phyloP scores from a whole-genome alignment of 2,888 invertebrate genomes.

The Branchinecta sandiegonensis region DNA sequence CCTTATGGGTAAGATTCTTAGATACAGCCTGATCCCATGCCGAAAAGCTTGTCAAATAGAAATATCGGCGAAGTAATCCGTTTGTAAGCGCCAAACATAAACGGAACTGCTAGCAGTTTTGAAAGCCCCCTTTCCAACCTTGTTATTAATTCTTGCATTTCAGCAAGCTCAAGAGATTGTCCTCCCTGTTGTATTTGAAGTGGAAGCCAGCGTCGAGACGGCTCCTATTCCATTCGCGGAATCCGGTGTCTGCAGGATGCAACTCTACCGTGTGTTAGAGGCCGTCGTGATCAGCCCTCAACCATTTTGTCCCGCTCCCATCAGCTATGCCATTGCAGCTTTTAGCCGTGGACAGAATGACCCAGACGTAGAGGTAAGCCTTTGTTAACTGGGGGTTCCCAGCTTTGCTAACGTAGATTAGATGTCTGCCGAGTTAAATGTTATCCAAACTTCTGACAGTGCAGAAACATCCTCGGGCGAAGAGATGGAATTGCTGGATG shows the following conservation, averaged over 20 bases:
- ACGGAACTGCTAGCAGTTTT: too few species aligned
- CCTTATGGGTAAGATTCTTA: too few species aligned
- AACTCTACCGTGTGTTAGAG: constrained; percentile 16
- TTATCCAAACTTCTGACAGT: too few species aligned
- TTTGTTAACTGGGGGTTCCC: too few species aligned
- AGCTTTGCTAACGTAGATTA: too few species aligned
- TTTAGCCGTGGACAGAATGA: constrained; percentile 21
- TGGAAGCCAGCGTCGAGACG: constrained; percentile 18
- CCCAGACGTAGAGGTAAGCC: constrained; percentile 20
- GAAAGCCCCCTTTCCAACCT: background rate
- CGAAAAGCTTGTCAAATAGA: too few species aligned
- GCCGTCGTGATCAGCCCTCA: constrained; percentile 20
- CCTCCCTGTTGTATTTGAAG: constrained; percentile 17
- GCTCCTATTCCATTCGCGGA: background rate
- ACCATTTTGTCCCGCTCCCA: constrained; percentile 19
- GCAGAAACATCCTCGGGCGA: too few species aligned
- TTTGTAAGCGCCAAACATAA: too few species aligned
- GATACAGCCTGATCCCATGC: too few species aligned
- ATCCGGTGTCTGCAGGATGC: constrained; percentile 16
- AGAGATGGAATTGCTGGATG: too few species aligned
- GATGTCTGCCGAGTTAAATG: too few species aligned
- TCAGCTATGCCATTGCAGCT: constrained; percentile 18
- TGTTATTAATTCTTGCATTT: background rate
- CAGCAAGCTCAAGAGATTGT: constrained; percentile 20
- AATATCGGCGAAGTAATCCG: too few species aligned